Conservation (phyloP, 2,888 invertebrate species). For the Dryobota labecula region DNA sequence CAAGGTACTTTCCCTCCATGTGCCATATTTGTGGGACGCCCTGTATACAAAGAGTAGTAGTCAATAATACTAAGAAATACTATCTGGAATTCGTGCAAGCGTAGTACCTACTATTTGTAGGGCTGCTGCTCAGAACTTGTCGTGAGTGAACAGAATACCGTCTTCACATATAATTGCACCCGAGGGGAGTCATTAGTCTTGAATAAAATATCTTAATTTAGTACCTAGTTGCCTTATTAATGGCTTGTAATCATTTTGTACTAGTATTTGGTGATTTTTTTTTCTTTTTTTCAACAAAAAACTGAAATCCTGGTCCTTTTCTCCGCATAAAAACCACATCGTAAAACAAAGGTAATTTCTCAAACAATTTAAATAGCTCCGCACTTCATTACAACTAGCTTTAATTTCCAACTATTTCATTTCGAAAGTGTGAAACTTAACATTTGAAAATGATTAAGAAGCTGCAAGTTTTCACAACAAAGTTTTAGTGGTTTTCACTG, state of each 20-base stretch:
- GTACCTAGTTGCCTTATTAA: not conserved
- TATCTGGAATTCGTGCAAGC: too few species aligned
- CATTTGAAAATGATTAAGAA: slow-evolving; percentile 58
- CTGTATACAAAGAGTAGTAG: too few species aligned
- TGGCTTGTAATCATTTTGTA: not conserved
- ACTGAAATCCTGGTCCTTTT: slow-evolving; percentile 12
- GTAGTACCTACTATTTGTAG: too few species aligned
- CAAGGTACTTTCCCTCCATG: too few species aligned
- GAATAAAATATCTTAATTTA: too few species aligned
- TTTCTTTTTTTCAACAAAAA: not conserved
- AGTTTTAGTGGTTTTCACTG: slow-evolving; percentile 40
- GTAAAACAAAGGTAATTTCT: slow-evolving; percentile 26
- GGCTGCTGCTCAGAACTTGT: too few species aligned
- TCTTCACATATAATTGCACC: too few species aligned
- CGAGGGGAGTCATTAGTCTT: too few species aligned
- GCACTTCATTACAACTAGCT: slow-evolving; percentile 27
- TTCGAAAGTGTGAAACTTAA: slow-evolving; percentile 51
- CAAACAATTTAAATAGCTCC: slow-evolving; percentile 35
- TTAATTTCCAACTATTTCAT: slow-evolving; percentile 43
- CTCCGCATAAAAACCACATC: not conserved
- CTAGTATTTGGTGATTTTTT: not conserved
- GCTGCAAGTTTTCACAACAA: slow-evolving; percentile 33
- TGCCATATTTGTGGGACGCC: too few species aligned
- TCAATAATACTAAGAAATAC: too few species aligned
- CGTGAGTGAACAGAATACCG: too few species aligned